Percentiles rank a stretch among this genome's conserved stretches.
Evolutionary conservation across 2,888 invertebrate species (phyloP).

Genomic region (Orchestes rusci): DNA sequence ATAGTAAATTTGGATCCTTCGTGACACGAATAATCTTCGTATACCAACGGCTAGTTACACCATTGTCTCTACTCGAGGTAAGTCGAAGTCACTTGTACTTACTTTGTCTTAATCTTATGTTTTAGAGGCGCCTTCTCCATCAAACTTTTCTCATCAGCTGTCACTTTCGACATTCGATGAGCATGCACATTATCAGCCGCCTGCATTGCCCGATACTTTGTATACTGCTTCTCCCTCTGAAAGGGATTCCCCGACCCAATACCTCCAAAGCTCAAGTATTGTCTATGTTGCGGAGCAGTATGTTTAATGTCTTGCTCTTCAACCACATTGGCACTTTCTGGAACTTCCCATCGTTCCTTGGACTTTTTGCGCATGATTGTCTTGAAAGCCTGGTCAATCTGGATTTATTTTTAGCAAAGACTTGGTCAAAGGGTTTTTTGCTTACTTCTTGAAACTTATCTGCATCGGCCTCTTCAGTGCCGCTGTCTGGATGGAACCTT

Average conservation of each 20-base stretch:
- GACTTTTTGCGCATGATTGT: slow-evolving; percentile 61
- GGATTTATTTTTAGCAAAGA: too few species aligned
- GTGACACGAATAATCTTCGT: too few species aligned
- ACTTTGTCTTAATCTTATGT: slow-evolving; percentile 72
- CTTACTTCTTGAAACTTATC: slow-evolving; percentile 63
- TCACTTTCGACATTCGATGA: slow-evolving; percentile 53
- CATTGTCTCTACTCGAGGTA: too few species aligned
- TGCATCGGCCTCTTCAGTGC: slow-evolving; percentile 60
- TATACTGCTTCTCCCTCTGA: slow-evolving; percentile 71
- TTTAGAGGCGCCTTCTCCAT: slow-evolving; percentile 54
- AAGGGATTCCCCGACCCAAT: slow-evolving; percentile 71
- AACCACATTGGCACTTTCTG: slow-evolving; percentile 42
- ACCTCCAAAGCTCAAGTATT: slow-evolving; percentile 74
- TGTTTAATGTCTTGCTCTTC: slow-evolving; percentile 65
- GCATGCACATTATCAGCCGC: slow-evolving; percentile 62
- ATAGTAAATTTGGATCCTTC: too few species aligned
- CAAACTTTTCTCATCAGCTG: slow-evolving; percentile 55
- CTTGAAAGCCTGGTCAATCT: slow-evolving; percentile 69
- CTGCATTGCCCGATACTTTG: slow-evolving; percentile 57
- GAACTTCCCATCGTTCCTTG: slow-evolving; percentile 50
- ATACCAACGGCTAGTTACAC: too few species aligned
- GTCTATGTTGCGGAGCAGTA: slow-evolving; percentile 82
- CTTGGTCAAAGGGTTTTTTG: too few species aligned
- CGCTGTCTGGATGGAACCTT: slow-evolving; percentile 79
- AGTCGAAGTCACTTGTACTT: too few species aligned